phyloP scores from a whole-genome alignment of 2,888 invertebrate genomes.

The Quadroppia sp. region DNA sequence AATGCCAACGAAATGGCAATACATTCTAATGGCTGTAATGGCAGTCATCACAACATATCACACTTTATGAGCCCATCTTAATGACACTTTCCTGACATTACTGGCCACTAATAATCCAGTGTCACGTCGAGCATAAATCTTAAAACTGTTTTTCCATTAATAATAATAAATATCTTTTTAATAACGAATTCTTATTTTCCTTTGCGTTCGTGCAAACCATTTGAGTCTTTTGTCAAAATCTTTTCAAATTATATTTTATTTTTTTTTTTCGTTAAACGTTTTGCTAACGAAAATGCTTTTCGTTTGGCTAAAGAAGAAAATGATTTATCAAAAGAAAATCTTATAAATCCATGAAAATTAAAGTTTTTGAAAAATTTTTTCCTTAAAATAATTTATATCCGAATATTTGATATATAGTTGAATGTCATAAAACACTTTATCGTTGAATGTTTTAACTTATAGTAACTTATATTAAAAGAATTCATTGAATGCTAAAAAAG shows the following conservation, averaged over 20 bases:
- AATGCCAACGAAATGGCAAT: not conserved
- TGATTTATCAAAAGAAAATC: slow-evolving; percentile 13
- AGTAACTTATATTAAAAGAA: too few relatives aligned
- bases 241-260: not conserved
- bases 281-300: not conserved
- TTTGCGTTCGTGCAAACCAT: not conserved
- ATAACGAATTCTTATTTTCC: not conserved
- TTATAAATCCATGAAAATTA: slow-evolving; percentile 32
- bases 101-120: slow-evolving; percentile 14
- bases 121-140: not conserved
- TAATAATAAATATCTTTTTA: not conserved
- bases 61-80: not conserved
- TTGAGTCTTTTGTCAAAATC: slow-evolving; percentile 20
- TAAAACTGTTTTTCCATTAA: not conserved
- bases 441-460: not conserved
- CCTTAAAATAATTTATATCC: not conserved
- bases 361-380: slow-evolving; percentile 14
- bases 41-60: slow-evolving; percentile 1
- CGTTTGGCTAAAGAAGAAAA: not conserved
- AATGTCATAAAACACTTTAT: slow-evolving; percentile 21
- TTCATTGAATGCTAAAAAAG: not conserved
- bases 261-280: not conserved
- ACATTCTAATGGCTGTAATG: slow-evolving; percentile 3
- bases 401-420: slow-evolving; percentile 21
- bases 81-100: not conserved